Base-by-base conservation (phyloP, 2,888 invertebrate genomes). In the Aphodius sticticus region DNA sequence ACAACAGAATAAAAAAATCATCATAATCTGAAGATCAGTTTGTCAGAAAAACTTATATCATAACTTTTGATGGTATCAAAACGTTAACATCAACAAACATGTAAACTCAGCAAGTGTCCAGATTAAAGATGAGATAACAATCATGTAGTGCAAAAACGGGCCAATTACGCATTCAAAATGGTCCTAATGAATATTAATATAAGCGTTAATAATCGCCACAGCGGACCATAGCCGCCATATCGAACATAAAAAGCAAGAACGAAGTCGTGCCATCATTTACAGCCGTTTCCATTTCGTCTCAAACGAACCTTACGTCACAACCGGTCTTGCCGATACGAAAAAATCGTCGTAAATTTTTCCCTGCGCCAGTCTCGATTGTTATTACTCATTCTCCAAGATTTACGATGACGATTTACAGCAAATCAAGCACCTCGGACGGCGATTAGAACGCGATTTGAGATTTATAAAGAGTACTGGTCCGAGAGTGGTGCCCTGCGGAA, bases 301-400 rank as follows among this genome's bases (percentile, higher is more conserved):
- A 53, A 5, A 5, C 53, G 9, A 12, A 5, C 53, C 53, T 53
- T 53, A 53, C 53, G 53, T 53, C 53, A 53, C 9, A 53, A 53
- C 53, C 7, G 53, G 53, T 53, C 53, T 53, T 5, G 53, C 7
- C 53, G 53, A 53, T 12, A 1, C 53, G 53, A 53, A 26, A 72
- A 72, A 36, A 72, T 15, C 35, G n/a, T 36, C 72, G 72, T 36
- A 72, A 72, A 36, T 72, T n/a, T 72, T 72, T 72, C 35, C 72
- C 1, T 36, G 72, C 72, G 6, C 16, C 15, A 14, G 53, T 9
- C 7, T 53, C 12, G 53, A 53, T 53, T 53, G 53, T 53, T 53
- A 53, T 53, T 53, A 53, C 3, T 53, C 53, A 53, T 53, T 53
- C 53, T 1, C 26, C 9, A 12, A 53, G 53, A 53, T 53, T 53